These are phyloP conservation scores for Oreocharis arfaki DNA, from an alignment of 2,113 vertebrate species.

Conservation along the genomic window DNA sequence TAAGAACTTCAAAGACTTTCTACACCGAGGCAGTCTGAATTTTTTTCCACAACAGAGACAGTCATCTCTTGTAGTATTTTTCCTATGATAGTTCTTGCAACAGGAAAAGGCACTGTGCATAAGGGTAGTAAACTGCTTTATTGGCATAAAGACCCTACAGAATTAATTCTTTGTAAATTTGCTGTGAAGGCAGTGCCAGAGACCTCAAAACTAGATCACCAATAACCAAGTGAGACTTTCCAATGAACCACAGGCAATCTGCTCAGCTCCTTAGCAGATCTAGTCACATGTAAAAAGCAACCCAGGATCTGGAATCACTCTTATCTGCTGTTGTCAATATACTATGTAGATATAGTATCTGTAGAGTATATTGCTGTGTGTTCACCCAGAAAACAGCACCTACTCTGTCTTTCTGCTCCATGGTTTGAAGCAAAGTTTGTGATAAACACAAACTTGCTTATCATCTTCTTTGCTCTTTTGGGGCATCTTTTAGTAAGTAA, in stretches of 20 bases:
- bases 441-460: neutral
- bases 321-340: neutral
- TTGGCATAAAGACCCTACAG: neutral
- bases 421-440: no score
- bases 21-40: neutral
- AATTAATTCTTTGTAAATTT: neutral
- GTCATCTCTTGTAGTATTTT: neutral
- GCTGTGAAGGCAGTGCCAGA: neutral
- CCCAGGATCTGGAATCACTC: neutral
- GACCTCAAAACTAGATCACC: neutral
- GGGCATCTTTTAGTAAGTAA: neutral
- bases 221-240: neutral
- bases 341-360: neutral
- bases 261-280: neutral
- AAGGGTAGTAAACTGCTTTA: neutral
- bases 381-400: neutral
- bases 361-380: neutral
- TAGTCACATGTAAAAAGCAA: neutral
- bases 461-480: neutral
- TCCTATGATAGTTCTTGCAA: neutral
- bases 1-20: neutral
- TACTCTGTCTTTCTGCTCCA: neutral
- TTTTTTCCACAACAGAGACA: neutral
- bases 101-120: neutral
- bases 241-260: neutral